These are phyloP conservation scores for Harlomillsia oculata DNA, from an alignment of 1,140 invertebrate genomes.

Conservation along the genomic window DNA sequence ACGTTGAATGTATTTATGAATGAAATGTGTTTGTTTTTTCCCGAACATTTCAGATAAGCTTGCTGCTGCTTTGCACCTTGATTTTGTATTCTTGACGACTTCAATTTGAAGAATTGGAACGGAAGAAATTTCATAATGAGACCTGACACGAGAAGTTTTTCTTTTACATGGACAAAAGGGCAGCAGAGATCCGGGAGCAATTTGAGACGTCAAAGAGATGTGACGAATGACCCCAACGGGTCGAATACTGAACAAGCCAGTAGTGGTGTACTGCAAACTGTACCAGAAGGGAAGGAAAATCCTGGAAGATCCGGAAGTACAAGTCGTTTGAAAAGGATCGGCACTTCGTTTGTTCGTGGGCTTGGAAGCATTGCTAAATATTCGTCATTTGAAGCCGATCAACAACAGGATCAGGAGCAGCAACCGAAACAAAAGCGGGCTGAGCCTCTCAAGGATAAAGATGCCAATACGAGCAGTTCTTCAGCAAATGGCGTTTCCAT, in stretches of 20 bases:
- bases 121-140: too few species aligned
- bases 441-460: background rate
- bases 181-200: slow-evolving; percentile 7
- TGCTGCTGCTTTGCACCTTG: too few species aligned
- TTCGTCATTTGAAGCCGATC: slow-evolving; percentile 3
- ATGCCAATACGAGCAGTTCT: too few species aligned
- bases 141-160: slow-evolving; percentile 34
- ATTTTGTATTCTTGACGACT: too few species aligned
- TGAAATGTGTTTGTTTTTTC: background rate
- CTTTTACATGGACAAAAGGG: slow-evolving; percentile 34
- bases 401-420: slow-evolving; percentile 14
- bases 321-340: background rate
- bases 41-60: too few species aligned
- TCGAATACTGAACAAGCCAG: too few species aligned
- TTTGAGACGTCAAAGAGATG: background rate
- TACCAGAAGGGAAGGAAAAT: too few species aligned
- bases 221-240: too few species aligned
- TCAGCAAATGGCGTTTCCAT: slow-evolving; percentile 9
- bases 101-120: too few species aligned
- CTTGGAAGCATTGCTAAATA: slow-evolving; percentile 9
- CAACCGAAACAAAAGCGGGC: slow-evolving; percentile 33
- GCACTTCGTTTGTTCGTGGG: slow-evolving; percentile 3
- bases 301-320: too few species aligned
- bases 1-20: background rate
- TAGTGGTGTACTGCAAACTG: too few species aligned